These are phyloP conservation scores for Stratiomys singularior DNA, from an alignment of 2,888 invertebrate species.

Conservation along the genomic window DNA sequence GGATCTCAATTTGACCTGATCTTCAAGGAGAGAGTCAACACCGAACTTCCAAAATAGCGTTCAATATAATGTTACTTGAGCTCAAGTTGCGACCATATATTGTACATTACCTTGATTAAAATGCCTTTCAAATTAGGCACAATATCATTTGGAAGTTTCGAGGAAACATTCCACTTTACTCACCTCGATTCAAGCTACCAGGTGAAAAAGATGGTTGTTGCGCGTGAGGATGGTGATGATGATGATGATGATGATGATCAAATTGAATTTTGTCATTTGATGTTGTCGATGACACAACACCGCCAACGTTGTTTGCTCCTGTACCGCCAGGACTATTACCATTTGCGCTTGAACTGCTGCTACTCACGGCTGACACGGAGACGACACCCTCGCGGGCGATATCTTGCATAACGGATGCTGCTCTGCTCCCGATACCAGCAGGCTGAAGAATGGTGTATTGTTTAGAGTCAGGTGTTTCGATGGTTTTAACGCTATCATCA, in stretches of 20 bases:
- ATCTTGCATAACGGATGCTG: conserved; percentile 84
- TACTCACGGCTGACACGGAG: conserved; percentile 68
- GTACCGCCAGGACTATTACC: conserved; percentile 57
- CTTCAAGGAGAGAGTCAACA: too few relatives aligned
- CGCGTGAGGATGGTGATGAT: conserved; percentile 45
- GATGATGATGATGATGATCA: conserved; percentile 50
- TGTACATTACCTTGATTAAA: too few relatives aligned
- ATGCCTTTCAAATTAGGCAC: too few relatives aligned
- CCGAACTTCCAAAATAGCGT: too few relatives aligned
- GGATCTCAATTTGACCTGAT: too few relatives aligned
- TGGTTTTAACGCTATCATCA: conserved; percentile 50
- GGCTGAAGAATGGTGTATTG: conserved; percentile 90
- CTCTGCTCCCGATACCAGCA: conserved; percentile 81
- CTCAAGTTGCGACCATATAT: too few relatives aligned
- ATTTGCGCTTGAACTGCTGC: conserved; percentile 25
- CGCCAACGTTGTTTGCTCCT: conserved; percentile 65
- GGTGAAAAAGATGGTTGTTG: conserved; percentile 74
- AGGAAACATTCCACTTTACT: conserved; percentile 58
- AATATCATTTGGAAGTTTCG: too few relatives aligned
- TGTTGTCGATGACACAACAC: conserved; percentile 62
- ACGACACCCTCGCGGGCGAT: conserved; percentile 75
- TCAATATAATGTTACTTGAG: too few relatives aligned
- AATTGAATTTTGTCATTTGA: conserved; percentile 52
- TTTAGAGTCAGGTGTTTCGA: conserved; percentile 70
- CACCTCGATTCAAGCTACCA: conserved; percentile 81